Conservation (phyloP, 1,140 invertebrate species). For the Drosophila obscura region DNA sequence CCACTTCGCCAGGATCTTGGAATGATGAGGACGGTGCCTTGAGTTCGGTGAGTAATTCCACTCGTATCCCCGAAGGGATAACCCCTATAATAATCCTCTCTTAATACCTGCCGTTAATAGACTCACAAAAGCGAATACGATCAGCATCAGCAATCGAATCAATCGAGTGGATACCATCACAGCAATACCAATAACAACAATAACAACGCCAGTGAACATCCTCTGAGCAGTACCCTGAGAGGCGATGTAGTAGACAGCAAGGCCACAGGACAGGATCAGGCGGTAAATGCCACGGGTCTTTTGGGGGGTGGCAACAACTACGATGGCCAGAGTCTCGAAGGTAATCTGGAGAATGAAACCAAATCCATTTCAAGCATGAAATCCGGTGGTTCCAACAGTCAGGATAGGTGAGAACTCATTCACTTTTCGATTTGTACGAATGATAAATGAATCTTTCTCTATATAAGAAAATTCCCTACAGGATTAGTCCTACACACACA, state of each 20-base stretch:
- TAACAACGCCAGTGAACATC: conserved; percentile 54
- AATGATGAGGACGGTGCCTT: conserved; percentile 82
- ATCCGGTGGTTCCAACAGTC: conserved; percentile 87
- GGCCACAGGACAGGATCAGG: conserved; percentile 41
- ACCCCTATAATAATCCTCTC: neutral
- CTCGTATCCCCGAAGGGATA: neutral
- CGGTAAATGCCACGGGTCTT: neutral
- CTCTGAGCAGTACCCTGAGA: conserved; percentile 57
- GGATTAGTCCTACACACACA: conserved; percentile 25
- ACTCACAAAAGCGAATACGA: conserved; percentile 80
- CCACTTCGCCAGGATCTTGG: conserved; percentile 83
- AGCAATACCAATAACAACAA: conserved; percentile 49
- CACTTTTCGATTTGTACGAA: neutral
- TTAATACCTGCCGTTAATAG: conserved; percentile 20
- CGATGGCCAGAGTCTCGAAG: conserved; percentile 70
- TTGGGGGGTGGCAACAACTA: conserved; percentile 39
- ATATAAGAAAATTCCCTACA: conserved; percentile 24
- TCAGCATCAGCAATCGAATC: conserved; percentile 64
- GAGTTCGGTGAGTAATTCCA: conserved; percentile 70
- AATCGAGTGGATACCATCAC: conserved; percentile 50
- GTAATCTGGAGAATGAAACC: conserved; percentile 91
- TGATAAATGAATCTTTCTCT: neutral
- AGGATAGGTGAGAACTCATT: conserved; percentile 83
- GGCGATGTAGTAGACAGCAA: conserved; percentile 75
- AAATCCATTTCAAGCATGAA: conserved; percentile 87